phyloP scores from a whole-genome alignment of 64 coral and sea anemone species.

The Dendrophyllia cribrosa region DNA sequence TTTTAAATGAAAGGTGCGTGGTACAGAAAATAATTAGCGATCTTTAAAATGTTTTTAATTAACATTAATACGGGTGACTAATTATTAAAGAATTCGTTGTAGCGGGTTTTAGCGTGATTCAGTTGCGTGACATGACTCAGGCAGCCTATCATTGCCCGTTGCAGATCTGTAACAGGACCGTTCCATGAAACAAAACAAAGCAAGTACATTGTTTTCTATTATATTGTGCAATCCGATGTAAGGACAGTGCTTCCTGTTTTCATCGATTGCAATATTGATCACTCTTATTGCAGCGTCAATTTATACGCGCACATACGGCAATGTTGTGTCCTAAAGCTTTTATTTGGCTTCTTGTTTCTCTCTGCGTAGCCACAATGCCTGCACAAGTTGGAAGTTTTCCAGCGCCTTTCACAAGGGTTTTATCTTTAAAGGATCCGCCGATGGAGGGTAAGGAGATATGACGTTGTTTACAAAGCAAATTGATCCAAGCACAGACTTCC shows the following conservation, averaged over 20 bases:
- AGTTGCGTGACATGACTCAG: not conserved
- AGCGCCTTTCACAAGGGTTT: constrained; percentile 58
- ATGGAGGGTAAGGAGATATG: constrained; percentile 58
- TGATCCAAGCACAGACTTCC: too few relatives aligned
- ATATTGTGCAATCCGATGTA: not conserved
- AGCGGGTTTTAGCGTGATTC: not conserved
- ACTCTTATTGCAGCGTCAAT: too few relatives aligned
- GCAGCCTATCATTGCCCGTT: not conserved
- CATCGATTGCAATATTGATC: not conserved
- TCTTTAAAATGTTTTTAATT: too few relatives aligned
- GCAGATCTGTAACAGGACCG: not conserved
- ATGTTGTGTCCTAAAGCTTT: not conserved
- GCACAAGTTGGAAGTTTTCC: not conserved
- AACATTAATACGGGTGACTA: too few relatives aligned
- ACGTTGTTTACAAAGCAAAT: too few relatives aligned
- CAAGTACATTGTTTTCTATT: too few relatives aligned
- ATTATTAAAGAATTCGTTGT: not conserved
- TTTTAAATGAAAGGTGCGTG: too few relatives aligned
- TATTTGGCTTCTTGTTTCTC: not conserved
- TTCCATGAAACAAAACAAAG: not conserved
- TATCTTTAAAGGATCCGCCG: constrained; percentile 44
- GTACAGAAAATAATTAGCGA: too few relatives aligned
- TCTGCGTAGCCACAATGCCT: not conserved
- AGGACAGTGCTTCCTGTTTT: not conserved
- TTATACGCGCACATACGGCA: too few relatives aligned